Evolutionary conservation across 2,797 vertebrate species (phyloP).

Genomic region (Pampus argenteus): DNA sequence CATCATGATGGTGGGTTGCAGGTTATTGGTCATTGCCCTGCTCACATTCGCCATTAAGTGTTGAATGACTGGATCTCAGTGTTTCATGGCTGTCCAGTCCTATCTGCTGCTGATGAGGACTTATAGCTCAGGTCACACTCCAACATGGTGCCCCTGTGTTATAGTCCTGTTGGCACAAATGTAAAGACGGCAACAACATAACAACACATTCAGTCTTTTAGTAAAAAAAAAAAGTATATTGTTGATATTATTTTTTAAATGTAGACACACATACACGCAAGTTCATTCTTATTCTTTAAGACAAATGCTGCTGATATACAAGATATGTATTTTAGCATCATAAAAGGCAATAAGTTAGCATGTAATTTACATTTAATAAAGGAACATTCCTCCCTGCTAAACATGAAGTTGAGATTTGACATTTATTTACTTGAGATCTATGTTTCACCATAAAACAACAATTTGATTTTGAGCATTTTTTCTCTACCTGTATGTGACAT

Average conservation of each 20-base stretch:
- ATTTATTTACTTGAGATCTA: not conserved
- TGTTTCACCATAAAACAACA: not conserved
- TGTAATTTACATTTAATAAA: not conserved
- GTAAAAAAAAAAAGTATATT: rapidly evolving
- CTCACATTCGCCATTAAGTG: not conserved
- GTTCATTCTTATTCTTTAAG: no score
- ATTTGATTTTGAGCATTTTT: not conserved
- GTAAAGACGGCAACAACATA: not conserved
- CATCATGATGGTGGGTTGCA: conserved; percentile 2
- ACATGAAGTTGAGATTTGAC: not conserved
- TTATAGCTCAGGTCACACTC: not conserved
- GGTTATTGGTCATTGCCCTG: conserved; percentile 6
- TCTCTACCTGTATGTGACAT: not conserved
- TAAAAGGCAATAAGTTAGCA: not conserved
- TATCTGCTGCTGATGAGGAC: conserved; percentile 10
- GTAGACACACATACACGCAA: not conserved
- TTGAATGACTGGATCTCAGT: not conserved
- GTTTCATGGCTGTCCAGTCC: not conserved
- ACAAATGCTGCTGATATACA: not conserved
- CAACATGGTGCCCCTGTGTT: not conserved
- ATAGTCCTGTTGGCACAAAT: not conserved
- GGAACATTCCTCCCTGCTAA: not conserved
- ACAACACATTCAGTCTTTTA: not conserved
- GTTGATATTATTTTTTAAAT: not conserved
- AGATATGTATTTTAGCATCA: not conserved